Evolutionary conservation across 2,888 invertebrate species (phyloP), one percentile per base, ranked within the genome.

Genomic region (Imbricaverruca yamaguchii): DNA sequence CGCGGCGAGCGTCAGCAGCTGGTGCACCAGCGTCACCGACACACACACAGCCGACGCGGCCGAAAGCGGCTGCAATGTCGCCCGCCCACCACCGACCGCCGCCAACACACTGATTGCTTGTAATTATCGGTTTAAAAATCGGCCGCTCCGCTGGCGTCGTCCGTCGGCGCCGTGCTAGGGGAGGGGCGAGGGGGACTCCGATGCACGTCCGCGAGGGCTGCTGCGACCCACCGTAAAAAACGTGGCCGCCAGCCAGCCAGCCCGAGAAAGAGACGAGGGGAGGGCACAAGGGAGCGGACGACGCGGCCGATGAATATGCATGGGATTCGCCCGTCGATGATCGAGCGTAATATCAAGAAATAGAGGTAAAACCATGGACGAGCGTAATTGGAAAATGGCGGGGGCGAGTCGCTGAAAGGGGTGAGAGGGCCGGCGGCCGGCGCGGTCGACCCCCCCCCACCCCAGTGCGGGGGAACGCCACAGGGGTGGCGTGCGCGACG

Each of bases 81-180:
- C 10, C 23, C 10, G 25, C 23, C 39, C 12, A 2, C 69, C 69
- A 39, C 39, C 59, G 12, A 9, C 18, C 53, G 74, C 53, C 74
- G 53, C 53, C 53, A 74, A 12, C 77, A n/a, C 77, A 56, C 77
- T 77, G 77, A 77, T 77, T 77, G 56, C 77, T 77, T 77, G 56
- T 77, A 77, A 77, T 56, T 77, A 77, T 77, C 77, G 77, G 77
- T 77, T 77, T 77, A 77, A 77, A 77, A 77, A 77, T 77, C n/a
- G 77, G 21, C 77, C 59, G 69, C 69, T 39, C 12, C 1, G 55
- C 77, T 10, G 77, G 9, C 55, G 77, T 56, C 77, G 77, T 77
- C 74, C 2, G 65, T 39, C 3, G 39, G 39, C 65, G 65, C 65
- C 21, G 21, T 11, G 56, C 39, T 39, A 11, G 69, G 10, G 69